Conservation (phyloP, 2,113 vertebrate species). For the Hymenochirus boettgeri region DNA sequence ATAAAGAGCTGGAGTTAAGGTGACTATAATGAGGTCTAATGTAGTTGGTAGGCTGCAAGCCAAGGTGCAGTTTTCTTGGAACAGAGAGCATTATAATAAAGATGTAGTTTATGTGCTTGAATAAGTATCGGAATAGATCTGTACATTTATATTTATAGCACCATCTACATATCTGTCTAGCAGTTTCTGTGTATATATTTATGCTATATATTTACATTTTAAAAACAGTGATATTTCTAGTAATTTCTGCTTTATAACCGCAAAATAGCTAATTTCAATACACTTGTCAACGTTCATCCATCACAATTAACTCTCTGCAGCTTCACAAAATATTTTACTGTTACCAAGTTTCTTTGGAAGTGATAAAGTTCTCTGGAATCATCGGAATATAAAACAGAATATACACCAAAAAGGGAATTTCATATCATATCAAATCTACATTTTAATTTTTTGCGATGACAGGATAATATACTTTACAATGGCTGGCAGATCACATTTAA, state of each 20-base stretch:
- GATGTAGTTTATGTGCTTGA: conserved; percentile 33
- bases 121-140: conserved; percentile 31
- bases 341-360: conserved; percentile 8
- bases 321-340: conserved; percentile 5
- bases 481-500: not conserved
- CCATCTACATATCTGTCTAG: conserved; percentile 18
- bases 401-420: not conserved
- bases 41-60: conserved; percentile 23
- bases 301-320: conserved; percentile 37
- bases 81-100: conserved; percentile 35
- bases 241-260: conserved; percentile 33
- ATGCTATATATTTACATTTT: conserved; percentile 41
- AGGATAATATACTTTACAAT: not conserved
- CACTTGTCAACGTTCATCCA: conserved; percentile 22
- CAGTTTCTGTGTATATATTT: conserved; percentile 33
- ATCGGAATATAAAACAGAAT: not conserved
- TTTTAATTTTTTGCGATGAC: conserved; percentile 1
- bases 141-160: conserved; percentile 38
- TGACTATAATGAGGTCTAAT: conserved; percentile 40
- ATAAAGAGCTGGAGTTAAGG: conserved; percentile 31
- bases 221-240: conserved; percentile 42
- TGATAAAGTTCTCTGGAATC: conserved; percentile 6
- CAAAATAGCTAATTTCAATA: conserved; percentile 29
- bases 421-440: not conserved
- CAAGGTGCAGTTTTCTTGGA: conserved; percentile 30